Evolutionary conservation across 1,140 invertebrate genomes (phyloP).

Genomic region (Tribolium madens): DNA sequence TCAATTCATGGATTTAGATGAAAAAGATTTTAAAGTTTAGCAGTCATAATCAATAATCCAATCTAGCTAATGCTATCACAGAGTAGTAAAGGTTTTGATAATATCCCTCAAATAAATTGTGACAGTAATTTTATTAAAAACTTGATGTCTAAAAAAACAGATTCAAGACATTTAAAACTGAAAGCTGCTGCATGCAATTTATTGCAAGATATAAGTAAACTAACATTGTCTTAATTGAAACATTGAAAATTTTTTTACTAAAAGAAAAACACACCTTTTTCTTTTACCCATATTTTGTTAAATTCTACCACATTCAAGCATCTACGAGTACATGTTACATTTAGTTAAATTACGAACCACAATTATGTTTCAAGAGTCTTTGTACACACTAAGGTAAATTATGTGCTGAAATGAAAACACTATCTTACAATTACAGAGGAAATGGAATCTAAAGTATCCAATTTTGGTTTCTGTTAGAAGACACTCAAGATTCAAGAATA

Average conservation of each 20-base stretch:
- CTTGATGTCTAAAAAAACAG: too few species aligned
- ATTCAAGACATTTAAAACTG: too few species aligned
- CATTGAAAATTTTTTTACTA: too few species aligned
- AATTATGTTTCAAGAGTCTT: slow-evolving; percentile 24
- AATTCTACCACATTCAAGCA: not conserved
- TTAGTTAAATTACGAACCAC: slow-evolving; percentile 1
- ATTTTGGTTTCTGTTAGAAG: slow-evolving; percentile 5
- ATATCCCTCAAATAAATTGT: not conserved
- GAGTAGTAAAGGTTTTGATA: not conserved
- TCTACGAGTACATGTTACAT: not conserved
- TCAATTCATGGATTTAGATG: not conserved
- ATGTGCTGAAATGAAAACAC: slow-evolving; percentile 11
- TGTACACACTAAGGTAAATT: slow-evolving; percentile 15
- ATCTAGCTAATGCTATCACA: not conserved
- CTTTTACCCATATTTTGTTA: not conserved
- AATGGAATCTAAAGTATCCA: slow-evolving; percentile 6
- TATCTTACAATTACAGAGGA: slow-evolving; percentile 18
- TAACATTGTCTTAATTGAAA: too few species aligned
- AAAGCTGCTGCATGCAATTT: too few species aligned
- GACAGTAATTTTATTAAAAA: not conserved
- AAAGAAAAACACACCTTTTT: not conserved
- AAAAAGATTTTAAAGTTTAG: not conserved
- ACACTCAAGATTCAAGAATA: not conserved
- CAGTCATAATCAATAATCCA: slow-evolving; percentile 11
- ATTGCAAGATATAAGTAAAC: too few species aligned